Base-by-base conservation (phyloP, 2,888 invertebrate species). In the Neuroscelio doddi region DNA sequence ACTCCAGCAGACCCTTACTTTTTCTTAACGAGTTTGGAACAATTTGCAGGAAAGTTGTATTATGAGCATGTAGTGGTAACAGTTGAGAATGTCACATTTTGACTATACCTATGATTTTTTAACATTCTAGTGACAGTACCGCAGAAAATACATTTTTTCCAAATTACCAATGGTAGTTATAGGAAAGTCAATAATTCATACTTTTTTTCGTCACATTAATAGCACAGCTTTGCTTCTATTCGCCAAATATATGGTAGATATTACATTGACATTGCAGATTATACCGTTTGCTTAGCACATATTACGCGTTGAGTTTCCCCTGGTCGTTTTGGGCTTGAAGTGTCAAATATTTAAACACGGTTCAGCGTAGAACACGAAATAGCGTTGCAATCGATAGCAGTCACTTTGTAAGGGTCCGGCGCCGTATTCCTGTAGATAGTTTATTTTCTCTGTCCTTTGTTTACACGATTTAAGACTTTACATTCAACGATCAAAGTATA, bases 241-340 rank as follows among this genome's bases (percentile, higher is more conserved):
- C 56, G 55, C 45, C 55, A 51, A 59, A 59, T 55, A 55, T 51
- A 50, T 59, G 50, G 72, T 72, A 71, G 79, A 81, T 80, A 81
- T 81, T 81, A 80, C 79, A 80, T 81, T 81, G 81, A 80, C 77
- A 80, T 72, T 71, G 73, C 77, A 80, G 81, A 81, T 81, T 81
- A 81, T 72, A 72, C 70, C 73, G 76, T 80, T 80, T 80, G 74
- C 78, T 79, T 74, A 73, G 79, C 78, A 77, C 79, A 79, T 79
- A 80, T 80, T 80, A 80, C 75, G 47, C 38, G 64, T 39, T 26
- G 46, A 44, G 26, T 29, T 21, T 24, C 52, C 47, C 50, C 53
- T 15, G 14, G 17, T 57, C 51, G 29, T 16, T 9, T 26, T 29
- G 55, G 42, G 42, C 69, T 68, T 72, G 70, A 73, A 69, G 76